phyloP scores from a whole-genome alignment of 2,797 vertebrate genomes.

The Halcyon smyrnensis region DNA sequence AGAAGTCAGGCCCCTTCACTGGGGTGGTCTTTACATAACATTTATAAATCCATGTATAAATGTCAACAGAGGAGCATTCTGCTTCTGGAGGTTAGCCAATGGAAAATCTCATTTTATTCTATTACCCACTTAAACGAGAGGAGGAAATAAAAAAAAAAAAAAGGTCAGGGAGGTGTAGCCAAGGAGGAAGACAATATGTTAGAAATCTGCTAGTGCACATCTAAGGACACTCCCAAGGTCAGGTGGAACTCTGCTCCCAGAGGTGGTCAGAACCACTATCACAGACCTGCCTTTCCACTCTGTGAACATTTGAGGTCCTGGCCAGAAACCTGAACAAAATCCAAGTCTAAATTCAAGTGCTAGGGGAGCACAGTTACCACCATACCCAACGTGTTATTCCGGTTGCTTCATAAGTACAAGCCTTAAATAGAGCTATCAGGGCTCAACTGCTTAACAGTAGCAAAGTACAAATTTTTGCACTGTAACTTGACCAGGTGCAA shows the following conservation, averaged over 20 bases:
- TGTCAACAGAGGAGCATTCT: background rate
- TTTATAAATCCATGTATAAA: background rate
- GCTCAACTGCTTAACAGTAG: conserved; percentile 23
- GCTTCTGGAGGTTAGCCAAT: background rate
- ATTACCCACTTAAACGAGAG: background rate
- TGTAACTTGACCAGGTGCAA: conserved; percentile 45
- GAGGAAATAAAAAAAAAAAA: background rate
- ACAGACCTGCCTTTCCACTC: background rate
- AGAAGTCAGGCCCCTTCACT: background rate
- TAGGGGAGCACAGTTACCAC: background rate
- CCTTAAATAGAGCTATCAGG: conserved; percentile 16
- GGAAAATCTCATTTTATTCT: background rate
- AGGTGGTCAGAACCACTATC: background rate
- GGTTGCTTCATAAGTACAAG: background rate
- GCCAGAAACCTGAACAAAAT: background rate
- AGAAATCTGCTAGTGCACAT: background rate
- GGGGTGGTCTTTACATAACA: rapidly evolving
- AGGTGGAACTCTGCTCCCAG: background rate
- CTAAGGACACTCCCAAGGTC: background rate
- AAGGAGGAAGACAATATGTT: background rate
- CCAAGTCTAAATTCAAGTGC: background rate
- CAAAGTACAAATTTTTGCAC: conserved; percentile 2
- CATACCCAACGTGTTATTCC: background rate
- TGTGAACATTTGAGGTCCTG: background rate
- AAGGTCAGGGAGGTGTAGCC: background rate